Evolutionary conservation across 2,797 vertebrate genomes (phyloP).

Genomic region (Oryzias sinensis): DNA sequence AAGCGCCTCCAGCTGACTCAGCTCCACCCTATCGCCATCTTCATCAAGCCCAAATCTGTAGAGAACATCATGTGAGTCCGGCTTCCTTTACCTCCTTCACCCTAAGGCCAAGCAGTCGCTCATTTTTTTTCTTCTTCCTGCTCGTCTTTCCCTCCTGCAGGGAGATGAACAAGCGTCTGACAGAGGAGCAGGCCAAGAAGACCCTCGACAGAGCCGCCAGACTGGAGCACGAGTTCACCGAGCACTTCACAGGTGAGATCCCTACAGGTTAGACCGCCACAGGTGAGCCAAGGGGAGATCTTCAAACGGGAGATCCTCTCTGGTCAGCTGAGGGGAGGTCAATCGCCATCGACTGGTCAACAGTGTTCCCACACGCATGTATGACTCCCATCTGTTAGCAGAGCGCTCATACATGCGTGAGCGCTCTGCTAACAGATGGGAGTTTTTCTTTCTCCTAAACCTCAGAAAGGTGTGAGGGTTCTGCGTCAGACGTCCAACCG

Average conservation of each 20-base stretch:
- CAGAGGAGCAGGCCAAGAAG: constrained; percentile 92
- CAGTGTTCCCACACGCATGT: too few species aligned
- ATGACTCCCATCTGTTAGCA: too few species aligned
- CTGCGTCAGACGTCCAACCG: too few species aligned
- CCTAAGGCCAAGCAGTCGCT: not conserved
- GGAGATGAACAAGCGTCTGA: constrained; percentile 98
- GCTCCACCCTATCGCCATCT: constrained; percentile 92
- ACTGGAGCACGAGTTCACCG: constrained; percentile 96
- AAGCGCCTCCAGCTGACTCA: constrained; percentile 94
- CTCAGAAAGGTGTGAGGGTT: too few species aligned
- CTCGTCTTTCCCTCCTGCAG: constrained; percentile 60
- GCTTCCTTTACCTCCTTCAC: not conserved
- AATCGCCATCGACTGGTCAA: too few species aligned
- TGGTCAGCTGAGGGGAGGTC: too few species aligned
- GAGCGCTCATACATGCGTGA: too few species aligned
- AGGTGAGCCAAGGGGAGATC: too few species aligned
- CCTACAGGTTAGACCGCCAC: too few species aligned
- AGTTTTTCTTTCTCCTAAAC: too few species aligned
- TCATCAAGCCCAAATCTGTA: constrained; percentile 96
- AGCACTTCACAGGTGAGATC: constrained; percentile 92
- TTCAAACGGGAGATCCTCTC: too few species aligned
- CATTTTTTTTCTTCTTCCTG: not conserved
- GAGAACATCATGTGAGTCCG: constrained; percentile 95
- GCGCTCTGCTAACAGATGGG: too few species aligned
- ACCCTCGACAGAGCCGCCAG: constrained; percentile 93